Base-by-base conservation (phyloP, 2,888 invertebrate genomes). In the Iselma pallidipennis region DNA sequence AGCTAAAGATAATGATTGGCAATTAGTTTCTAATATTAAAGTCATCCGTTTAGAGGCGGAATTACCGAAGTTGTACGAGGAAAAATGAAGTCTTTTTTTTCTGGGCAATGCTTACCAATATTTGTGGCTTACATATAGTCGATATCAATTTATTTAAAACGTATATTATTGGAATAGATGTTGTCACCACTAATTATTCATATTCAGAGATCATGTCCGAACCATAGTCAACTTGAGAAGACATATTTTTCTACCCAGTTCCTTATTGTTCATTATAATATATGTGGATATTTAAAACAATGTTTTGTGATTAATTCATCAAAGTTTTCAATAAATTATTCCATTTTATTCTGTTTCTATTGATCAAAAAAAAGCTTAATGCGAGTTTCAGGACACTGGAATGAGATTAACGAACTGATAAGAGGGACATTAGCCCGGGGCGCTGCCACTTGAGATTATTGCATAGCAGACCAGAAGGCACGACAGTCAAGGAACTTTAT, bases 41-140 rank as follows among this genome's bases (percentile, higher is more conserved):
- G 86, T 91, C 26, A 85, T 91, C 68, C 85, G 89, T 52, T 81
- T 91, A 55, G 90, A 91, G 79, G 86, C 89, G 10, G 91, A 91
- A 78, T 80, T 91, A 75, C 89, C 90, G 60, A 89, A 89, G 74
- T 81, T 90, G 66, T 91, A 89, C 81, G 85, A 83, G 63, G 81
- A 77, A 49, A 78, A 76, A 62, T 75, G 72, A 66, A 45, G 49
- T 28, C 61, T n/a, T 4, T n/a, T 33, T 33, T 37, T 37, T 29
- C 5, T 29, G 29, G 10, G n/a, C n/a, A n/a, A n/a, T n/a, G n/a
- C 12, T 29, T 29, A 5, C 10, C 12, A 5, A 1, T 29, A 29
- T 12, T 29, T 29, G 29, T 29, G 29, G 10, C 29, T 1, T n/a
- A n/a, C n/a, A n/a, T n/a, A n/a, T n/a, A 1, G 1, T 29, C 12